Percentiles rank a stretch among this genome's conserved stretches.
phyloP scores from a whole-genome alignment of 2,888 invertebrate genomes.

The Drosophila basisetae region DNA sequence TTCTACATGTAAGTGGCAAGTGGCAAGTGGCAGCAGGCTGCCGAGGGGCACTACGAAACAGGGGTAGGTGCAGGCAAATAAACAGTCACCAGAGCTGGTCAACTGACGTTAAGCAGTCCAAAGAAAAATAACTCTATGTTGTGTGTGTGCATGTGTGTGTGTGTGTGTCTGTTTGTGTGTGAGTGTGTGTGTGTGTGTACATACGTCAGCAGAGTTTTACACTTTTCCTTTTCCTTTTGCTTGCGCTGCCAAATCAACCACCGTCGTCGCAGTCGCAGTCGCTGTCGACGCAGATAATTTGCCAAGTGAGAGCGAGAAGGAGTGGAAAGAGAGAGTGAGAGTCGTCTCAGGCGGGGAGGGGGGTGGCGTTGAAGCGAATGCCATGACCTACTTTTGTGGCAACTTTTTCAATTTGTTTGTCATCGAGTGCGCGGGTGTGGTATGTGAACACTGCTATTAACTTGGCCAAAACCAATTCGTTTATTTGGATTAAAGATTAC shows the following conservation, averaged over 20 bases:
- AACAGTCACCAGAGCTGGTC: slow-evolving; percentile 54
- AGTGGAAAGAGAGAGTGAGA: not conserved
- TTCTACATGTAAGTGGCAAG: slow-evolving; percentile 17
- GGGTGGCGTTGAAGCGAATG: slow-evolving; percentile 45
- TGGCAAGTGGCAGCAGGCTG: not conserved
- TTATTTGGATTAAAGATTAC: slow-evolving; percentile 70
- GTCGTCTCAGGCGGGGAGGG: slow-evolving; percentile 8
- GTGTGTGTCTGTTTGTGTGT: not conserved
- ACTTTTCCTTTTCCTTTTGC: slow-evolving; percentile 57
- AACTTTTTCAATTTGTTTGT: slow-evolving; percentile 76
- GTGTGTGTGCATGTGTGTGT: slow-evolving; percentile 9
- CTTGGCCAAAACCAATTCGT: slow-evolving; percentile 57
- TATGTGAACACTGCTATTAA: slow-evolving; percentile 23
- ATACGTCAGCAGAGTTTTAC: slow-evolving; percentile 72
- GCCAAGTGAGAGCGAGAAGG: slow-evolving; percentile 55
- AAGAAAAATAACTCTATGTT: slow-evolving; percentile 16
- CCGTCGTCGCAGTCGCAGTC: slow-evolving; percentile 34
- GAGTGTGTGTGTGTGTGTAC: slow-evolving; percentile 35
- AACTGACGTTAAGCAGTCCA: slow-evolving; percentile 32
- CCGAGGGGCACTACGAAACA: not conserved
- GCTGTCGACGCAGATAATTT: slow-evolving; percentile 71
- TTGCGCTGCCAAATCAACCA: slow-evolving; percentile 72
- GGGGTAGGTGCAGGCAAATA: slow-evolving; percentile 53
- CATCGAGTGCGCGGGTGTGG: slow-evolving; percentile 38
- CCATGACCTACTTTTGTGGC: slow-evolving; percentile 72